Evolutionary conservation across 2,113 vertebrate genomes (phyloP).

Genomic region (Meles meles): DNA sequence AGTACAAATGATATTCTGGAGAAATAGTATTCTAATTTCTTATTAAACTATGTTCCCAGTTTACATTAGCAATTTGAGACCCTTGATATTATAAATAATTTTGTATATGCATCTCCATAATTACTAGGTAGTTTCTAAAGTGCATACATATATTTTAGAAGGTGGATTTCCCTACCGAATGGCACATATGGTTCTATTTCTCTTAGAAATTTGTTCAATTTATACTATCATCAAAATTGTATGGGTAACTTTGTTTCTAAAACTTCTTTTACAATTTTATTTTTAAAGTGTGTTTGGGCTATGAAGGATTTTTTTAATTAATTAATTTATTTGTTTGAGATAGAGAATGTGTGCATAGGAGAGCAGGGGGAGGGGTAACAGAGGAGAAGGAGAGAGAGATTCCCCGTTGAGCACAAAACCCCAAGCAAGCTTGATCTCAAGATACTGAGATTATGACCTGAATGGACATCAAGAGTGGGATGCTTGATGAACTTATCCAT

Average conservation of each 20-base stretch:
- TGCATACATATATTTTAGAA: not conserved
- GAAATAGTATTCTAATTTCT: not conserved
- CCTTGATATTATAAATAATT: not conserved
- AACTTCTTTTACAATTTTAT: not conserved
- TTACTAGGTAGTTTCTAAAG: not conserved
- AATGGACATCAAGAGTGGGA: not conserved
- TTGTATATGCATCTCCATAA: not conserved
- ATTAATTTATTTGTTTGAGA: not conserved
- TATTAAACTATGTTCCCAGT: not conserved
- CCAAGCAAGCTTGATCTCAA: not conserved
- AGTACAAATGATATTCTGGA: not conserved
- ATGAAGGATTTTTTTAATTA: not conserved
- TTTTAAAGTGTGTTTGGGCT: not conserved
- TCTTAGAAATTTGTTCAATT: not conserved
- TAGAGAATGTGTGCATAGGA: not conserved
- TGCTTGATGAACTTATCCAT: not conserved
- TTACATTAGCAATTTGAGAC: not conserved
- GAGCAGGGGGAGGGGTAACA: not conserved
- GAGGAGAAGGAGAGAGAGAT: not conserved
- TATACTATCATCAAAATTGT: not conserved
- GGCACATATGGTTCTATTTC: not conserved
- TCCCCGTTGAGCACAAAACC: not conserved
- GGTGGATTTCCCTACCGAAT: not conserved
- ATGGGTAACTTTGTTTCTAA: not conserved
- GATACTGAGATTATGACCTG: not conserved